A percentile compares a stretch with the other conserved stretches of the same genome.
phyloP scores from a whole-genome alignment of 2,797 vertebrate species.

The Hydrocynus forskahlii region DNA sequence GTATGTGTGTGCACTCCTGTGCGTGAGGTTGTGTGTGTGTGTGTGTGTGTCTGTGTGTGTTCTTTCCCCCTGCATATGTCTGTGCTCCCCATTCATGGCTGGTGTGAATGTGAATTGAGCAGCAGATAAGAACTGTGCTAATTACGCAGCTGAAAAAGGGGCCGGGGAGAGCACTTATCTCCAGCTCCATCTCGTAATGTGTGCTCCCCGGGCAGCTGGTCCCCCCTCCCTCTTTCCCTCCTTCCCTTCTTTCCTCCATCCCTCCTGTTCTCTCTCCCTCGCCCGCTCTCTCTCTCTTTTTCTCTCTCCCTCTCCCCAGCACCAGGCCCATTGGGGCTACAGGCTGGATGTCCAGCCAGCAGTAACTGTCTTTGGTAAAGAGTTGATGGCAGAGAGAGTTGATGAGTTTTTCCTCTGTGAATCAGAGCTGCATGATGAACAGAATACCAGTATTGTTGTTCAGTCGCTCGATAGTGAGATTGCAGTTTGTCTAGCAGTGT shows the following conservation, averaged over 20 bases:
- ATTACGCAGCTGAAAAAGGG: slow-evolving; percentile 85
- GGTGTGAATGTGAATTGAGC: slow-evolving; percentile 85
- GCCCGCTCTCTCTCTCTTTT: slow-evolving; percentile 60
- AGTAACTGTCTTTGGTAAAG: slow-evolving; percentile 49
- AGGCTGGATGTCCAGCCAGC: slow-evolving; percentile 61
- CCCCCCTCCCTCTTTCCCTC: slow-evolving; percentile 63
- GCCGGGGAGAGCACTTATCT: slow-evolving; percentile 88
- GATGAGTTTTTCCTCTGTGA: background rate
- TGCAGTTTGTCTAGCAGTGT: background rate
- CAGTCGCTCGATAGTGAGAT: background rate
- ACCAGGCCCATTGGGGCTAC: slow-evolving; percentile 55
- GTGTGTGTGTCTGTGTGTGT: background rate
- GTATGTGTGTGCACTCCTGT: background rate
- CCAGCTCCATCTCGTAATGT: slow-evolving; percentile 86
- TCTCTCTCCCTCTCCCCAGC: slow-evolving; percentile 35
- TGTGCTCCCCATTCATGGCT: slow-evolving; percentile 66
- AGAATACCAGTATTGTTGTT: background rate
- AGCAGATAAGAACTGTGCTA: slow-evolving; percentile 88
- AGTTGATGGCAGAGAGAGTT: slow-evolving; percentile 47
- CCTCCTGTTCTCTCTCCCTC: slow-evolving; percentile 64
- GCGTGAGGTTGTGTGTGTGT: background rate
- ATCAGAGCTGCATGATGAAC: background rate
- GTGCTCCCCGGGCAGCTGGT: slow-evolving; percentile 86
- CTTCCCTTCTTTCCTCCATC: slow-evolving; percentile 63
- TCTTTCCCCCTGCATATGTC: slow-evolving; percentile 58